Evolutionary conservation across 2,113 vertebrate species (phyloP), one percentile per base, ranked within the genome.

Genomic region (Brachyhypopomus occidentalis): DNA sequence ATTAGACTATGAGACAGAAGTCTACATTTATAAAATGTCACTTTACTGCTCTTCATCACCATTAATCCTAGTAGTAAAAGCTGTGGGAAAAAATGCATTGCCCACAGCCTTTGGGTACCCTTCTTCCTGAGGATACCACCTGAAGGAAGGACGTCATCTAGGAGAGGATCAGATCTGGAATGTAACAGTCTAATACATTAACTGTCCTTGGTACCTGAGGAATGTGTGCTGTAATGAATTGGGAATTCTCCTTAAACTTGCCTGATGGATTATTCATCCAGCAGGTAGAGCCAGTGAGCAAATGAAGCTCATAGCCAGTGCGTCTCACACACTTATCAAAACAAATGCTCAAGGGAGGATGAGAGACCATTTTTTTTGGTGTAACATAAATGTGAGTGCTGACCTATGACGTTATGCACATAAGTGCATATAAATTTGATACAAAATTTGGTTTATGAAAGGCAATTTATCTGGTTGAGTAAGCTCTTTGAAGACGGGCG

Each of bases 261-360:
- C 9, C 38, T 23, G 20, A 19, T 60, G 9, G 5, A 30, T 55
- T 30, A 14, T 34, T 66, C 52, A 19, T 60, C 78, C 69, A 80
- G 78, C 34, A 60, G 78, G 78, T 80, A 80, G 78, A 55, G 78
- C 78, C 63, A 80, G 58, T 80, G 78, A 55, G 58, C 69, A 79
- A 30, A 23, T 23, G 52, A 6, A 69, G 23, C 22, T 64, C 23
- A 55, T 7, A 30, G 25, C 62, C 25, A 17, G 25, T 16, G 62
- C 12, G 12, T 16, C 62, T 64, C 45, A 52, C 45, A 52, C 8
- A 52, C 45, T 52, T 52, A 12, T 14, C 7, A 52, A 52, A 52
- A 52, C 9, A 30, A 30, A 11, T 45, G 41, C 6, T 45, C 45
- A 52, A 52, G 12, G 45, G 5, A 52, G 45, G 9, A 52, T 52